Evolutionary conservation across 2,113 vertebrate genomes (phyloP).

Genomic region (Strix aluco): DNA sequence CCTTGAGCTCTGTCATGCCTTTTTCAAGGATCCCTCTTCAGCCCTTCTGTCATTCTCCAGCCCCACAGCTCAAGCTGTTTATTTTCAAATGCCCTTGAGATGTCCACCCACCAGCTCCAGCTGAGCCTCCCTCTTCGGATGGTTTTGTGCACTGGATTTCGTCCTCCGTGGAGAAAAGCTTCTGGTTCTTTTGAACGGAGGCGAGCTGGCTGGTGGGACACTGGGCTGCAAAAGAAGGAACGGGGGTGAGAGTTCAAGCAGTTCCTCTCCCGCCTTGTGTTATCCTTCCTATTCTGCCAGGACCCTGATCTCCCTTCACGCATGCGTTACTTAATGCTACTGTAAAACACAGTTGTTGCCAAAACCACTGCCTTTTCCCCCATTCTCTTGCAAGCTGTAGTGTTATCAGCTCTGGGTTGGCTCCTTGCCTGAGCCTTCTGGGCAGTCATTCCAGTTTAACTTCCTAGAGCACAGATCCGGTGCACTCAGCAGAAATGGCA

Average conservation of each 20-base stretch:
- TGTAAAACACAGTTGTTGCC: not conserved
- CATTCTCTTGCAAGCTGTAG: not conserved
- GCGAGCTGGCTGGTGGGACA: not conserved
- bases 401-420: not conserved
- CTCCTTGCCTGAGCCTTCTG: not conserved
- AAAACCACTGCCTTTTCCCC: not conserved
- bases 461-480: not conserved
- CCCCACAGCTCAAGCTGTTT: not conserved
- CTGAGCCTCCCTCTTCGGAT: not conserved
- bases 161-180: not conserved
- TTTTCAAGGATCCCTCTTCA: too few species aligned
- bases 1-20: too few species aligned
- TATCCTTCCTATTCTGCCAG: not conserved
- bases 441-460: not conserved
- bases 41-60: too few species aligned
- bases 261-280: not conserved
- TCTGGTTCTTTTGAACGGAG: not conserved
- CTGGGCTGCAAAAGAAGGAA: not conserved
- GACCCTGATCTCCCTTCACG: not conserved
- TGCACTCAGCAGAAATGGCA: not conserved
- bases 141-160: not conserved
- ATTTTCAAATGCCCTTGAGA: not conserved
- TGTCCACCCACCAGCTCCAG: not conserved
- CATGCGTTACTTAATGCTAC: not conserved
- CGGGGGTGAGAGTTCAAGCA: not conserved